Evolutionary conservation across 2,113 vertebrate genomes (phyloP), one percentile per base, ranked within the genome.

Genomic region (Leucoraja erinaceus): DNA sequence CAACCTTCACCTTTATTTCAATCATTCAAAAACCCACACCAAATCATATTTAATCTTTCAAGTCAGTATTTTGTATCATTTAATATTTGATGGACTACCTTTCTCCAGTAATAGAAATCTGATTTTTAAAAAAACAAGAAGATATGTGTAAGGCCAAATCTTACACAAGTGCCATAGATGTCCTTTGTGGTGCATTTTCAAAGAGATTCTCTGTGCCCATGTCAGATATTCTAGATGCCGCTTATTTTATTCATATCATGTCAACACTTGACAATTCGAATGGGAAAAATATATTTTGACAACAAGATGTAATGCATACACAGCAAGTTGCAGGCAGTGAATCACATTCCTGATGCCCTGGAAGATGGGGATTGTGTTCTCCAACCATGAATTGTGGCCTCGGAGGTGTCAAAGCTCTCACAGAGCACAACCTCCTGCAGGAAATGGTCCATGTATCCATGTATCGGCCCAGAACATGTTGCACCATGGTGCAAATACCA

Each of bases 341-440:
- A 68, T 61, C 81, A 59, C 25, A 16, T 59, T 84, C 14, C 33
- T 61, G n/a, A 31, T 66, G n/a, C 5, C 63, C 14, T 70, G 66
- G 66, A 91, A 70, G 38, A 72, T 33, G 68, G 38, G 38, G 72
- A 91, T 47, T 91, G 90, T 66, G 72, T 91, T 91, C 90, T 72
- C 0, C 28, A 6, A 20, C 20, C 11, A 38, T 54, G 90, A 91
- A 33, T 25, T 91, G 47, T 91, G 66, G 68, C 22, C 38, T 33
- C 2, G n/a, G 72, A 54, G 33, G 66, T 72, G 68, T 74, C 18
- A 18, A 91, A 91, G 18, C 20, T 91, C 25, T 47, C 90, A 90
- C 31, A 16, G 38, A 38, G 63, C 20, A 6, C 31, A 66, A 20
- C 86, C 33, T 90, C 20, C 90, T 25, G 25, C 63, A 54, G 18